Conservation (phyloP, 2,888 invertebrate species). For the Mesorhabditis spiculigera region DNA sequence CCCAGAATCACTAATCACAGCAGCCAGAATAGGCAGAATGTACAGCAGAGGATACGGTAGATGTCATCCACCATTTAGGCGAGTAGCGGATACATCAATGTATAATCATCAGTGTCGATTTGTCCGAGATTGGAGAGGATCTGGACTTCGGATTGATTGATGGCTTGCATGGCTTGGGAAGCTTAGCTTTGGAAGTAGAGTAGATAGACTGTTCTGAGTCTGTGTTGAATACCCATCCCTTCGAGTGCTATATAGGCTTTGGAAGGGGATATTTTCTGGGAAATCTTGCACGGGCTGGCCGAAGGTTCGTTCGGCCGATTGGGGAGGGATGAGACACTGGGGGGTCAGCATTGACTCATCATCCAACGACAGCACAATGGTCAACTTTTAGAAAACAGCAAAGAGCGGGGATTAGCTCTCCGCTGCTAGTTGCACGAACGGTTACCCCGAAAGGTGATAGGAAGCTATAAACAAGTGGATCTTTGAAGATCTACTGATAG, state of each 20-base stretch:
- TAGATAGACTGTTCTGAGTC: background rate
- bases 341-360: too few relatives aligned
- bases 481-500: too few relatives aligned
- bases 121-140: background rate
- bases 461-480: too few relatives aligned
- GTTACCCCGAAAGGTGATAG: too few relatives aligned
- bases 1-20: too few relatives aligned
- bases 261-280: background rate
- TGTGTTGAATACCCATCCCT: background rate
- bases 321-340: too few relatives aligned
- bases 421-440: too few relatives aligned
- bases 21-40: background rate
- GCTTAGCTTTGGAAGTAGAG: background rate
- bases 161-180: background rate
- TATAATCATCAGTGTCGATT: conserved; percentile 4
- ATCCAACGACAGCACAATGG: too few relatives aligned
- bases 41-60: background rate
- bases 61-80: background rate
- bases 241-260: background rate
- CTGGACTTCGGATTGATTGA: background rate
- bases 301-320: background rate
- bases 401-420: too few relatives aligned
- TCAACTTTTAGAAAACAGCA: too few relatives aligned
- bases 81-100: background rate
- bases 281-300: background rate